A percentile compares a stretch with the other conserved stretches of the same genome.
Conservation (phyloP, 2,113 vertebrate species). For the Bufo bufo region DNA sequence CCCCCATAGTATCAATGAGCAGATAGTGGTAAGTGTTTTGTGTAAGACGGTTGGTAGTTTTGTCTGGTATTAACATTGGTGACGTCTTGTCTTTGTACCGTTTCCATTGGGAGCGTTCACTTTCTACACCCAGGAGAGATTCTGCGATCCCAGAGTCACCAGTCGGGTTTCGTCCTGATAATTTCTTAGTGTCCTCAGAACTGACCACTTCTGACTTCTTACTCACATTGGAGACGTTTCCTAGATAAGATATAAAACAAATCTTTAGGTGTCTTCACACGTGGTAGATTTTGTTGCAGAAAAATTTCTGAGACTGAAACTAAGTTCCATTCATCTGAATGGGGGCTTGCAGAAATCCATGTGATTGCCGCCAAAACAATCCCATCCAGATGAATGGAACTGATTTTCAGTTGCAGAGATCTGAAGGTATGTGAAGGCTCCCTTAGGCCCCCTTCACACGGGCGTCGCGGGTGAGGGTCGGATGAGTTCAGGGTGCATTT, state of each 20-base stretch:
- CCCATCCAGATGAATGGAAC: too few species aligned
- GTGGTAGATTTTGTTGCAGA: too few species aligned
- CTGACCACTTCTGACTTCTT: conserved; percentile 48
- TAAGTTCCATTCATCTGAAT: too few species aligned
- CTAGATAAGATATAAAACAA: conserved; percentile 50
- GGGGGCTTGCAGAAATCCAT: too few species aligned
- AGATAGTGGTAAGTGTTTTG: background rate
- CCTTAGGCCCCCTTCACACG: too few species aligned
- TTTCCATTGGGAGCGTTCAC: conserved; percentile 68
- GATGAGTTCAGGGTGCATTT: too few species aligned
- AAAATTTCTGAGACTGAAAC: too few species aligned
- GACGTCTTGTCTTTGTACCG: background rate
- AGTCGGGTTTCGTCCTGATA: conserved; percentile 60
- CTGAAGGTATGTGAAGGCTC: too few species aligned
- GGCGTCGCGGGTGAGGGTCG: too few species aligned
- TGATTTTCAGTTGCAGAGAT: too few species aligned
- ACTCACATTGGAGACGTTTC: conserved; percentile 52
- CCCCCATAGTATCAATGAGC: background rate
- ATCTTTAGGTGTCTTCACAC: too few species aligned
- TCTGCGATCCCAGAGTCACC: conserved; percentile 68
- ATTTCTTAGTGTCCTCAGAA: conserved; percentile 61
- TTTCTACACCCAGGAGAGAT: conserved; percentile 68
- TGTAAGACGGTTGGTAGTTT: background rate
- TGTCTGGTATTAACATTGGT: background rate
- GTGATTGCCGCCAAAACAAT: too few species aligned